These are phyloP conservation scores for Corvus moneduloides DNA, from an alignment of 2,113 vertebrate species.

Conservation along the genomic window DNA sequence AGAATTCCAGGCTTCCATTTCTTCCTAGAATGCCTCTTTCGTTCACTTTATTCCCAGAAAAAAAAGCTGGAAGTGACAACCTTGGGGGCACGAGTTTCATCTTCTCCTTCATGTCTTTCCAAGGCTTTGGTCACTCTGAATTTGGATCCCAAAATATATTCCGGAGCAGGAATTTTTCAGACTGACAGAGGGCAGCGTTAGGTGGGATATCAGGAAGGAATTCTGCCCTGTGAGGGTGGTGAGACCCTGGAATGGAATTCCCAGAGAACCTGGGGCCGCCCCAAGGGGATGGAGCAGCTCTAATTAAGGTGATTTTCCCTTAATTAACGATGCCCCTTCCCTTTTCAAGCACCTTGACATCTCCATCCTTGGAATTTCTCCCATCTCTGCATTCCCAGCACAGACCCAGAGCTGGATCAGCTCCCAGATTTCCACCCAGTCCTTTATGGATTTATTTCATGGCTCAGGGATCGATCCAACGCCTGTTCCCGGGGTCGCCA, in stretches of 20 bases:
- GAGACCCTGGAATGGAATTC: background rate
- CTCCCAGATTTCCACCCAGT: background rate
- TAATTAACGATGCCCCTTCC: background rate
- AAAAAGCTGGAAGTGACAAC: background rate
- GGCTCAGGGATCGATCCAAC: background rate
- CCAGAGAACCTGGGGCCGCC: background rate
- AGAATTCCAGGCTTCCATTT: background rate
- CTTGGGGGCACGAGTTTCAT: background rate
- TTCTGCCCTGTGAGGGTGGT: background rate
- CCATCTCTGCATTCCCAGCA: background rate
- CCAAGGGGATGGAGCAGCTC: background rate
- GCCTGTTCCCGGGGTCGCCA: background rate
- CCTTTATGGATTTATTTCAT: background rate
- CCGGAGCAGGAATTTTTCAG: background rate
- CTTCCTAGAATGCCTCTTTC: background rate
- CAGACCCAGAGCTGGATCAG: background rate
- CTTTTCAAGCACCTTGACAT: background rate
- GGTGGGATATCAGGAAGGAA: background rate
- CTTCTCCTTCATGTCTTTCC: background rate
- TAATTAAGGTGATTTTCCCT: accelerated
- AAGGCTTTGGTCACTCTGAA: background rate
- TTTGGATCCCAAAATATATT: background rate
- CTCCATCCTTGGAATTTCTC: background rate
- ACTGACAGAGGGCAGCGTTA: background rate
- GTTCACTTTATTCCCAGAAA: background rate